These are phyloP conservation scores for Scopus umbretta DNA, from an alignment of 2,113 vertebrate species.

Conservation along the genomic window DNA sequence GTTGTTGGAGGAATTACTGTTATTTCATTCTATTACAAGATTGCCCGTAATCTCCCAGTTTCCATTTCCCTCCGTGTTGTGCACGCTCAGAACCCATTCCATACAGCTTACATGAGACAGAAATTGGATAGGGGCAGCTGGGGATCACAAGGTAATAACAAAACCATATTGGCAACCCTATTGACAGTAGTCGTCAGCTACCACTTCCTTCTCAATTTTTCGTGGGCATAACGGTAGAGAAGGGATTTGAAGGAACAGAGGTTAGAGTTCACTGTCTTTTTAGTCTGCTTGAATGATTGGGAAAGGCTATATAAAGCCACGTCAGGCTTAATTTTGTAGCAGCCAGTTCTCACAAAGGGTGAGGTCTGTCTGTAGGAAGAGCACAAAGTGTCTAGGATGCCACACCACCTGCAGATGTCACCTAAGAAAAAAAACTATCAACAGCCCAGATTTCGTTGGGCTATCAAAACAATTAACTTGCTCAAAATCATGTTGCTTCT, in stretches of 20 bases:
- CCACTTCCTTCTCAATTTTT: not conserved
- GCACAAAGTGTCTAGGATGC: not conserved
- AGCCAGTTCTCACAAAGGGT: not conserved
- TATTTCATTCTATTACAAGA: not conserved
- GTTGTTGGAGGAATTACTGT: not conserved
- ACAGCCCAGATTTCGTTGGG: not conserved
- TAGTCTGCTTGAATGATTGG: slow-evolving; percentile 7
- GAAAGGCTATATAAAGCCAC: not conserved
- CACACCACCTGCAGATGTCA: not conserved
- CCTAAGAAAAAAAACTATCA: not conserved
- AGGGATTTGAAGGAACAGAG: not conserved
- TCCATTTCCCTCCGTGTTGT: not conserved
- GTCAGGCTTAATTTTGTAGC: not conserved
- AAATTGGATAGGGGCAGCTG: not conserved
- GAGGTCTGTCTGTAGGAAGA: not conserved
- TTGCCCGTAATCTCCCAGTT: not conserved
- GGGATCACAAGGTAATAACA: not conserved
- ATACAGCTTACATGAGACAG: not conserved
- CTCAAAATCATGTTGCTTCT: not conserved
- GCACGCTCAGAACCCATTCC: not conserved
- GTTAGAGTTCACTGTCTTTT: not conserved
- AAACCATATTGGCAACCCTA: not conserved
- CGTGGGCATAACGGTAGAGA: not conserved
- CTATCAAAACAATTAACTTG: not conserved
- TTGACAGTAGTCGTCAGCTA: not conserved